A percentile compares a stretch with the other conserved stretches of the same genome.
Conservation (phyloP, 1,140 invertebrate genomes). For the Vollenhovia emeryi region DNA sequence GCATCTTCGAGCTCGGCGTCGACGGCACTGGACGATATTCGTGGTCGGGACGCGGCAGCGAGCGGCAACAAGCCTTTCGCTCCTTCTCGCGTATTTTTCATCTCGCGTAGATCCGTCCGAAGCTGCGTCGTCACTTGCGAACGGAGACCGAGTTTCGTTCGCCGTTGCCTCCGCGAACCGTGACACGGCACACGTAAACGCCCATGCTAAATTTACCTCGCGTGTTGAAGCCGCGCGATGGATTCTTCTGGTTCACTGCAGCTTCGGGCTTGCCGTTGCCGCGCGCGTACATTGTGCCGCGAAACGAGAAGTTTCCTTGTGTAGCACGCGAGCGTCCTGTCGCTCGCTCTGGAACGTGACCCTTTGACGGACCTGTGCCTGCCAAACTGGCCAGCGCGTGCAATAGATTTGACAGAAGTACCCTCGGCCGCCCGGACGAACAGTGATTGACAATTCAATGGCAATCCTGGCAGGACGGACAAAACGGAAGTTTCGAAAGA, state of each 20-base stretch:
- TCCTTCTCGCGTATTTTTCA: background rate
- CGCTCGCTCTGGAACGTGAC: background rate
- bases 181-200: conserved; percentile 9
- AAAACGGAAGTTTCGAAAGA: background rate
- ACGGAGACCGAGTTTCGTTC: background rate
- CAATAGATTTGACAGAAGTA: background rate
- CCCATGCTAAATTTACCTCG: conserved; percentile 42
- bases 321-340: background rate
- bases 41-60: background rate
- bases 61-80: background rate
- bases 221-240: background rate
- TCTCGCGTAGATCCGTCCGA: background rate
- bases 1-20: background rate
- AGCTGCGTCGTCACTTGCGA: background rate
- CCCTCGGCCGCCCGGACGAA: background rate
- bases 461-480: background rate
- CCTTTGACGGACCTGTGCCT: background rate
- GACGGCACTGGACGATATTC: background rate
- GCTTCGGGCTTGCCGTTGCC: background rate
- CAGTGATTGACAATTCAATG: background rate
- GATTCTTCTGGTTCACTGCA: background rate
- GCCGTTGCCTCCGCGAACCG: background rate
- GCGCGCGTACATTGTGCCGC: background rate
- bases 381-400: background rate
- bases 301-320: background rate